A percentile compares a stretch with the other conserved stretches of the same genome.
phyloP scores from a whole-genome alignment of 2,113 vertebrate genomes.

The Ramphastos sulfuratus region DNA sequence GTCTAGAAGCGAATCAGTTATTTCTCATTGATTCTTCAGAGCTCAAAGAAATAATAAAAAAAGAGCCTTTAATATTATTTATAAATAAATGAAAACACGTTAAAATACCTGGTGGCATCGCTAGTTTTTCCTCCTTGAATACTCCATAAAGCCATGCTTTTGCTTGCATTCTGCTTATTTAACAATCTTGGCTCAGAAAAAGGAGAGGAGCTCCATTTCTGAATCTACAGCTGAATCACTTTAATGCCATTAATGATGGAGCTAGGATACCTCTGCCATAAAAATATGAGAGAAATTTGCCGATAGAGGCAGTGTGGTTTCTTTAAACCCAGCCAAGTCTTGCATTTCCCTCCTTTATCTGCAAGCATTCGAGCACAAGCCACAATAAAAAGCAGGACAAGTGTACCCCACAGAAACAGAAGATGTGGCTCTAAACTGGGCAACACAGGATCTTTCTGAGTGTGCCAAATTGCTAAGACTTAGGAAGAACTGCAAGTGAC shows the following conservation, averaged over 20 bases:
- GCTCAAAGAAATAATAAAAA: not conserved
- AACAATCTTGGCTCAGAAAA: not conserved
- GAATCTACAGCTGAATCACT: not conserved
- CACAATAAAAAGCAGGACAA: not conserved
- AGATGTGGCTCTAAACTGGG: not conserved
- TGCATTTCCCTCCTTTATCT: not conserved
- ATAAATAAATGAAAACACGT: conserved; percentile 12
- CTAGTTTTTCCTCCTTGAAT: not conserved
- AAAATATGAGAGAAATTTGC: not conserved
- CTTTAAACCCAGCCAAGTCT: not conserved
- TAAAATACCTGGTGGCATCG: not conserved
- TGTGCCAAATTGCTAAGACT: not conserved
- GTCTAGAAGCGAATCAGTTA: not conserved
- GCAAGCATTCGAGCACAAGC: not conserved
- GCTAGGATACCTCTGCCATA: not conserved
- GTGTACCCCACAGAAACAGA: not conserved
- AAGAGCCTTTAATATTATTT: not conserved
- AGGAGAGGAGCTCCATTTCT: not conserved
- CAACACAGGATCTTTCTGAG: not conserved
- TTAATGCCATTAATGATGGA: not conserved
- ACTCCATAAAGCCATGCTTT: not conserved
- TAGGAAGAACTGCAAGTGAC: not conserved
- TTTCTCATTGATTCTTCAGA: not conserved
- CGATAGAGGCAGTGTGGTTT: not conserved
- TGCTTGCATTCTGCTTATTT: not conserved